Evolutionary conservation across 2,888 invertebrate genomes (phyloP).

Genomic region (Pristionchus mayeri): DNA sequence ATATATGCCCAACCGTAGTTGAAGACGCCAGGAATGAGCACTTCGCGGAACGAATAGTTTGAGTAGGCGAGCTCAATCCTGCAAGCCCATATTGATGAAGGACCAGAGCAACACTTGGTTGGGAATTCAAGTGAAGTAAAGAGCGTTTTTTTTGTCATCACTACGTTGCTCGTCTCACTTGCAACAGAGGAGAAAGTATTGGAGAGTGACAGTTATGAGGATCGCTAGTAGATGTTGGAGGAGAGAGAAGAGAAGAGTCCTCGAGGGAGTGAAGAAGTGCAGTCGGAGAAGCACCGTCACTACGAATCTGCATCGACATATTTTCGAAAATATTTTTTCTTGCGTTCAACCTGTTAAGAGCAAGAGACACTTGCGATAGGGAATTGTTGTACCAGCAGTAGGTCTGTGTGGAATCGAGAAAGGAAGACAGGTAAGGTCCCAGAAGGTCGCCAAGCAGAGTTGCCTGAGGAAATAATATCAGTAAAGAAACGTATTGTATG

Average conservation of each 20-base stretch:
- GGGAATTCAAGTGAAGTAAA: not conserved
- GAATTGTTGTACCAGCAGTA: conserved; percentile 33
- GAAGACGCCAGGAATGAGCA: not conserved
- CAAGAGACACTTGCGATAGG: not conserved
- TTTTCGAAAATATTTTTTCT: not conserved
- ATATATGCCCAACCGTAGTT: not conserved
- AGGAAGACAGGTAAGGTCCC: too few species aligned
- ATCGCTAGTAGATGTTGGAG: not conserved
- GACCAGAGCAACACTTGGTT: not conserved
- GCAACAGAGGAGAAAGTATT: not conserved
- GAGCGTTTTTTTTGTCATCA: not conserved
- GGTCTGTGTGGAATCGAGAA: not conserved
- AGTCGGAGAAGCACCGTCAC: not conserved
- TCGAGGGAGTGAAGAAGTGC: not conserved
- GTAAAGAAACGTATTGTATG: not conserved
- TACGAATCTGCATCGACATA: not conserved
- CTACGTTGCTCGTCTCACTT: not conserved
- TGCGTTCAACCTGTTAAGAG: not conserved
- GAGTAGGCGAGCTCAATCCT: not conserved
- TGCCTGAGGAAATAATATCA: not conserved
- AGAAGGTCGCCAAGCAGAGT: not conserved
- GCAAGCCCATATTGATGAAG: too few species aligned
- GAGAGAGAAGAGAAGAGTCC: not conserved
- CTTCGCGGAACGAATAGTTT: not conserved
- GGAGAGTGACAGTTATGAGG: not conserved